Conservation (phyloP, 1,140 invertebrate genomes). For the Drosophila repleta region DNA sequence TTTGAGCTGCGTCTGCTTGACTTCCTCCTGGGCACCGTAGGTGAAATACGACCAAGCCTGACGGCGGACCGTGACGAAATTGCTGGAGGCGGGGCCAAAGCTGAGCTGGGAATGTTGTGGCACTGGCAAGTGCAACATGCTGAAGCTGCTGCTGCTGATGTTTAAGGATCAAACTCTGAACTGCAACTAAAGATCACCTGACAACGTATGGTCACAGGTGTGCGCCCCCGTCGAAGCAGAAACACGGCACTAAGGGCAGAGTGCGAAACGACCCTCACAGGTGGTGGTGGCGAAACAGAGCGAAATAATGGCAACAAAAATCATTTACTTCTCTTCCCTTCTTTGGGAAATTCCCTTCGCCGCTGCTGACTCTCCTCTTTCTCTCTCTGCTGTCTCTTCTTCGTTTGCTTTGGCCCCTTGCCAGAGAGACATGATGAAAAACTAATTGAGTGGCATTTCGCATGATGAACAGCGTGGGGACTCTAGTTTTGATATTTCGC, state of each 20-base stretch:
- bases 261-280: constrained; percentile 51
- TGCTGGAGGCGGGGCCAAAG: constrained; percentile 19
- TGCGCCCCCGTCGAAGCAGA: constrained; percentile 5
- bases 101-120: constrained; percentile 22
- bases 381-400: constrained; percentile 19
- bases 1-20: constrained; percentile 55
- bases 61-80: constrained; percentile 62
- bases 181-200: constrained; percentile 49
- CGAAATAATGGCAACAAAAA: constrained; percentile 19
- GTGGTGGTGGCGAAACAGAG: constrained; percentile 48
- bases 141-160: constrained; percentile 4
- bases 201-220: constrained; percentile 58
- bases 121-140: constrained; percentile 61
- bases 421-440: constrained; percentile 67
- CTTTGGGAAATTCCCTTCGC: constrained; percentile 54
- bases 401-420: constrained; percentile 38
- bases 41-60: constrained; percentile 66
- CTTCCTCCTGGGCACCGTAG: constrained; percentile 50
- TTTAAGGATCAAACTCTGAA: constrained; percentile 60
- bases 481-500: constrained; percentile 3
- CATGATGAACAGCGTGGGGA: constrained; percentile 36
- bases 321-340: constrained; percentile 7
- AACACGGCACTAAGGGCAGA: constrained; percentile 29
- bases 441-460: constrained; percentile 71
- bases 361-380: constrained; percentile 5